Evolutionary conservation across 2,888 invertebrate genomes (phyloP), one percentile per base, ranked within the genome.

Genomic region (Euplexia lucipara): DNA sequence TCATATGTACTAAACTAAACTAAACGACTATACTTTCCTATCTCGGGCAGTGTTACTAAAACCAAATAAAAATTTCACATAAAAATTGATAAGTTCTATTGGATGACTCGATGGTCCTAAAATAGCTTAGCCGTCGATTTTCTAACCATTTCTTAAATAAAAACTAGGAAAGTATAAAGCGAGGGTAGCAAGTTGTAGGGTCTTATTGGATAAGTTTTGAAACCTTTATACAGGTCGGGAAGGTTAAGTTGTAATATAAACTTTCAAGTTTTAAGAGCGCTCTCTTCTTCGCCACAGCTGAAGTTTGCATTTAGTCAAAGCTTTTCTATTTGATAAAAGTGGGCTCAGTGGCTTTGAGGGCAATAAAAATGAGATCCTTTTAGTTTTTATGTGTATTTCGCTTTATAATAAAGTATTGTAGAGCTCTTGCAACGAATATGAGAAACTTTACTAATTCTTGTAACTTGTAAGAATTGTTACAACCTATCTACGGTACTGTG

Each of bases 181-280:
- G 62, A 70, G 80, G 83, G 82, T 83, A 81, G 76, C 79, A 82
- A 86, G 82, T 84, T 85, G 70, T 83, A 83, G 82, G 88, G 86
- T 90, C 86, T 92, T 94, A 93, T 93, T 92, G 91, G 92, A 91
- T 91, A 93, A 94, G 91, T 93, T 93, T 66, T 87, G 75, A 87
- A 86, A 89, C 88, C 89, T 86, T 86, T 85, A 85, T 85, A 87
- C 87, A 88, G 87, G 87, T 86, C 71, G 84, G 84, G 83, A 87
- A 86, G 86, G 91, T 89, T 92, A 89, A 90, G 88, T 90, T 90
- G 90, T 89, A 90, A 91, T 92, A 92, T 89, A 91, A 93, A 93
- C 87, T 93, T 93, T 86, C 20, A 80, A 85, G 84, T 79, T 83
- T 85, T 85, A 86, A 84, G 81, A 85, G 83, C 82, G 81, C 82